These are phyloP conservation scores for Phoronis australis DNA, from an alignment of 2,888 invertebrate genomes.

Conservation along the genomic window DNA sequence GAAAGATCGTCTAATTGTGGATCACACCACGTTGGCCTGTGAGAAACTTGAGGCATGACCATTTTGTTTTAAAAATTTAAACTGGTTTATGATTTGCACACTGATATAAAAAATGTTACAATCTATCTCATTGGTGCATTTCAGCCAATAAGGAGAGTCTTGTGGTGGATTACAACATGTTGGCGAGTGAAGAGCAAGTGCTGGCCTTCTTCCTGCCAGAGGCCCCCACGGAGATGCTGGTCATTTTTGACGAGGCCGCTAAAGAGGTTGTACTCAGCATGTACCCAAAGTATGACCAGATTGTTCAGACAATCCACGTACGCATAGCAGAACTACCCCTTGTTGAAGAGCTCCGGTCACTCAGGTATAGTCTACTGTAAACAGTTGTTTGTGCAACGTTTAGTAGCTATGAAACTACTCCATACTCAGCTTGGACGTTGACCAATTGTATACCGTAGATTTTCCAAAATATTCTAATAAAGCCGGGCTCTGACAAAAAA, in stretches of 20 bases:
- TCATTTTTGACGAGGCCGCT: slow-evolving; percentile 74
- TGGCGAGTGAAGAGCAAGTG: slow-evolving; percentile 84
- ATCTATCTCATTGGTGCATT: no score
- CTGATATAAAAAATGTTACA: no score
- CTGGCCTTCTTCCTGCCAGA: slow-evolving; percentile 96
- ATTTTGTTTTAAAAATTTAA: no score
- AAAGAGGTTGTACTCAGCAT: slow-evolving; percentile 77
- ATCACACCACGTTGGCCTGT: no score
- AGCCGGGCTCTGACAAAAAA: no score
- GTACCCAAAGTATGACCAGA: slow-evolving; percentile 93
- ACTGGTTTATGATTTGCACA: no score
- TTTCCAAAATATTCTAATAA: no score
- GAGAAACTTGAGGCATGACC: no score
- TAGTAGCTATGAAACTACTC: no score
- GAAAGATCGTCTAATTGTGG: no score
- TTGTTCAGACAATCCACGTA: slow-evolving; percentile 89
- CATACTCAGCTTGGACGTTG: no score
- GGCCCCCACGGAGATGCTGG: slow-evolving; percentile 94
- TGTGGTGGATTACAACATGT: slow-evolving; percentile 84
- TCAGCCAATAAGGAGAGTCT: slow-evolving; percentile 69
- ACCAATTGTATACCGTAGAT: no score
- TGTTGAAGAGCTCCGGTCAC: slow-evolving; percentile 90
- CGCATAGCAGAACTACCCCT: slow-evolving; percentile 91
- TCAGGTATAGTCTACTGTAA: slow-evolving; percentile 61
- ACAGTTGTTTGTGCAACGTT: neutral